Conservation (phyloP, 2,113 vertebrate genomes). For the Alethe diademata region DNA sequence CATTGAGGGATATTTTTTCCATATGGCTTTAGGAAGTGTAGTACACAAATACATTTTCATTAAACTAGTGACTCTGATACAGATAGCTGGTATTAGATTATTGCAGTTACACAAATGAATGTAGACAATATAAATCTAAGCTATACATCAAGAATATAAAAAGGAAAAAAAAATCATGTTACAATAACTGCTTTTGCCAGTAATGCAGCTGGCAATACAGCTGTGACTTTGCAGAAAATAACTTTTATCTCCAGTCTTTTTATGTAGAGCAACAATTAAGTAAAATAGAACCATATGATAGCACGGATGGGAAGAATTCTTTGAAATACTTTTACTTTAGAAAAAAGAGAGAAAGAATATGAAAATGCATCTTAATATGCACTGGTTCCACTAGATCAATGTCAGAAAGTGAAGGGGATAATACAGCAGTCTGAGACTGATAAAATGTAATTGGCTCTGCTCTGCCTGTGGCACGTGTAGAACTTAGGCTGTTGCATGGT, state of each 20-base stretch:
- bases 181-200: conserved; percentile 48
- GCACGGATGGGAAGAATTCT: conserved; percentile 27
- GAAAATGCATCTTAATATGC: conserved; percentile 20
- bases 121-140: neutral
- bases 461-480: conserved; percentile 22
- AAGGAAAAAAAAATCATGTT: neutral
- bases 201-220: conserved; percentile 59
- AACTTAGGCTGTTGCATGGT: neutral
- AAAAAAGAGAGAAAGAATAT: neutral
- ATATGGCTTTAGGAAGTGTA: neutral
- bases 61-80: neutral
- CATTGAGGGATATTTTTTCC: neutral
- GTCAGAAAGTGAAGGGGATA: conserved; percentile 40
- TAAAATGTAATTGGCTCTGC: conserved; percentile 33
- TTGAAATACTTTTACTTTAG: conserved; percentile 51
- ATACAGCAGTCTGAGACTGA: conserved; percentile 21
- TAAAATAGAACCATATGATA: conserved; percentile 67
- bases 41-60: neutral
- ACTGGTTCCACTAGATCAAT: conserved; percentile 20
- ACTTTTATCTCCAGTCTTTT: conserved; percentile 63
- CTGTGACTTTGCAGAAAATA: conserved; percentile 61
- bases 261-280: conserved; percentile 59
- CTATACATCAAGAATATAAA: conserved; percentile 41
- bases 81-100: neutral
- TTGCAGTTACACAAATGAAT: neutral